Conservation (phyloP, 2,113 vertebrate genomes). For the Sinocyclocheilus grahami region DNA sequence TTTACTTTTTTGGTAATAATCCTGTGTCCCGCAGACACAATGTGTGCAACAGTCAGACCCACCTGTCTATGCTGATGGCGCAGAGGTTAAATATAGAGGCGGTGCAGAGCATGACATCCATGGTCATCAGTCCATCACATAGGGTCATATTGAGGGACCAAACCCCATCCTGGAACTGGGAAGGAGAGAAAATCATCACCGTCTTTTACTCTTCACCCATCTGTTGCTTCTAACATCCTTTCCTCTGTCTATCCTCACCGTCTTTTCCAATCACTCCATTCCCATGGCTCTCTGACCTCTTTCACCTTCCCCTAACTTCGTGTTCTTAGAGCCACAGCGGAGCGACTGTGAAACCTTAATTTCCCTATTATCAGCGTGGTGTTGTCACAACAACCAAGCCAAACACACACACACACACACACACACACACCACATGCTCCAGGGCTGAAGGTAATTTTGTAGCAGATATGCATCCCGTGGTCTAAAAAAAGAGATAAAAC, state of each 20-base stretch:
- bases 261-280: background rate
- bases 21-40: too few species aligned
- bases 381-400: background rate
- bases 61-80: conserved; percentile 92
- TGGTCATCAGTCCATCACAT: conserved; percentile 90
- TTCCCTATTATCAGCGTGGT: conserved; percentile 26
- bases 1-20: too few species aligned
- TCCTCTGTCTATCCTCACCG: background rate
- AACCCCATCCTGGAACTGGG: conserved; percentile 87
- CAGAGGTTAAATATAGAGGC: conserved; percentile 97
- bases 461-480: background rate
- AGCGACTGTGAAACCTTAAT: conserved; percentile 15
- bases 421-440: background rate
- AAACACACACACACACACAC: background rate
- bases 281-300: background rate
- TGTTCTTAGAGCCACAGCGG: background rate
- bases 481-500: conserved; percentile 29
- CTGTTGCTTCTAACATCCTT: background rate
- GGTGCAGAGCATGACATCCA: conserved; percentile 95
- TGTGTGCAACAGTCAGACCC: conserved; percentile 18
- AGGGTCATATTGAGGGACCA: conserved; percentile 82
- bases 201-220: background rate
- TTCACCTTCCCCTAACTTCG: background rate
- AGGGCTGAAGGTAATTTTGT: conserved; percentile 36
- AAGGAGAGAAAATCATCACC: conserved; percentile 2